A percentile compares a stretch with the other conserved stretches of the same genome.
phyloP scores from a whole-genome alignment of 2,888 invertebrate species.

The Nephrocerus scutellatus region DNA sequence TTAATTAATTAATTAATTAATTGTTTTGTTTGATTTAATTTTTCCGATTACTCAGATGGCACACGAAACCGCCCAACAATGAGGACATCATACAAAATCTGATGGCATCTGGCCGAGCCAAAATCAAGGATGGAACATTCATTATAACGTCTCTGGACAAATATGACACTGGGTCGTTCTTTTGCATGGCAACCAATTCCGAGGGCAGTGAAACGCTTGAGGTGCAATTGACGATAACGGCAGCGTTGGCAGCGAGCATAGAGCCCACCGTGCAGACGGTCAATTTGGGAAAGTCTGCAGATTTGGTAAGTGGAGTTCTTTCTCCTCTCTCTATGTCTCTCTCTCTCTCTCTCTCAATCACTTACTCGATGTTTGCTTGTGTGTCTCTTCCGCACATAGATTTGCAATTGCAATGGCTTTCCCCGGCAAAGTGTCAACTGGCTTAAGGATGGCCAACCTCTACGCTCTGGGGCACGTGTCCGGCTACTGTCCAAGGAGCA shows the following conservation, averaged over 20 bases:
- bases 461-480: slow-evolving; percentile 54
- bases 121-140: slow-evolving; percentile 51
- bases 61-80: slow-evolving; percentile 48
- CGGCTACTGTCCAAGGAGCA: slow-evolving; percentile 52
- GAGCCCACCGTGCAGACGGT: slow-evolving; percentile 67
- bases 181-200: slow-evolving; percentile 52
- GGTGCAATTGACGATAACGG: slow-evolving; percentile 53
- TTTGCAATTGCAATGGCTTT: slow-evolving; percentile 77
- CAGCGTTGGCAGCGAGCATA: slow-evolving; percentile 68
- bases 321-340: not conserved
- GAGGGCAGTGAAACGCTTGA: slow-evolving; percentile 53
- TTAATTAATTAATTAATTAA: not conserved
- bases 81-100: slow-evolving; percentile 50
- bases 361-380: slow-evolving; percentile 1
- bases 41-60: slow-evolving; percentile 49
- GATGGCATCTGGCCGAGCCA: slow-evolving; percentile 46
- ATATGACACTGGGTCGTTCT: slow-evolving; percentile 50
- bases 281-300: slow-evolving; percentile 73
- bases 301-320: slow-evolving; percentile 53
- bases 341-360: not conserved
- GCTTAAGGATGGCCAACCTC: slow-evolving; percentile 66
- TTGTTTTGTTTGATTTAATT: not conserved
- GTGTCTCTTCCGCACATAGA: slow-evolving; percentile 33
- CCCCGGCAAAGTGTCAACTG: slow-evolving; percentile 69
- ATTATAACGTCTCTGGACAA: slow-evolving; percentile 50